Evolutionary conservation across 2,113 vertebrate species (phyloP).

Genomic region (Myocastor coypus): DNA sequence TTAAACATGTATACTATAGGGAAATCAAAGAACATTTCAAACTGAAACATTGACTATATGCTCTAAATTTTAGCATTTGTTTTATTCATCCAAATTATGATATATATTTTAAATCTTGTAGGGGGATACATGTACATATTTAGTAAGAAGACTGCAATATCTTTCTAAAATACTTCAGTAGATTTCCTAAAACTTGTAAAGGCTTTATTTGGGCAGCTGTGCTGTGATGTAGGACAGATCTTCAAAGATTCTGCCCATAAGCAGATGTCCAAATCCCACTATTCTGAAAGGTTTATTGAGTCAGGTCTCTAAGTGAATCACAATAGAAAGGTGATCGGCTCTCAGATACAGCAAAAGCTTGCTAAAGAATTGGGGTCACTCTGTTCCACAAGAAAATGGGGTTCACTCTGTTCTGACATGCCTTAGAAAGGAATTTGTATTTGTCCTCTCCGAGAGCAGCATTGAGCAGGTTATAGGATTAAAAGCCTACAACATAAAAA

Average conservation of each 20-base stretch:
- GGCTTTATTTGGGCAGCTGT: background rate
- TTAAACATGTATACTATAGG: background rate
- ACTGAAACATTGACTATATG: background rate
- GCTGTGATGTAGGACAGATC: background rate
- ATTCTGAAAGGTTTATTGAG: background rate
- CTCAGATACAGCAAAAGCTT: background rate
- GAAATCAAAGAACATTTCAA: background rate
- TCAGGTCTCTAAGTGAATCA: background rate
- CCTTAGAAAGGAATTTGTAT: background rate
- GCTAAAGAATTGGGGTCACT: background rate
- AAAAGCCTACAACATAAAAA: constrained; percentile 40
- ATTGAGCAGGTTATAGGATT: constrained; percentile 19
- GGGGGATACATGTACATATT: background rate
- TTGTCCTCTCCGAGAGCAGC: constrained; percentile 28
- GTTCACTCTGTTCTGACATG: background rate
- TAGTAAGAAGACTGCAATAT: background rate
- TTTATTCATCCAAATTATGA: background rate
- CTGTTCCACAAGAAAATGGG: background rate
- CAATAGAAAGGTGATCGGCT: background rate
- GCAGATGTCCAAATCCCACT: background rate
- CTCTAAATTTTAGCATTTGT: background rate
- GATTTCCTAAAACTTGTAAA: background rate
- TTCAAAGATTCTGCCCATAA: background rate
- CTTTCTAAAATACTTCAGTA: background rate
- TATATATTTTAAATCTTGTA: background rate